Conservation (phyloP, 2,888 invertebrate species). For the Machimus atricapillus region DNA sequence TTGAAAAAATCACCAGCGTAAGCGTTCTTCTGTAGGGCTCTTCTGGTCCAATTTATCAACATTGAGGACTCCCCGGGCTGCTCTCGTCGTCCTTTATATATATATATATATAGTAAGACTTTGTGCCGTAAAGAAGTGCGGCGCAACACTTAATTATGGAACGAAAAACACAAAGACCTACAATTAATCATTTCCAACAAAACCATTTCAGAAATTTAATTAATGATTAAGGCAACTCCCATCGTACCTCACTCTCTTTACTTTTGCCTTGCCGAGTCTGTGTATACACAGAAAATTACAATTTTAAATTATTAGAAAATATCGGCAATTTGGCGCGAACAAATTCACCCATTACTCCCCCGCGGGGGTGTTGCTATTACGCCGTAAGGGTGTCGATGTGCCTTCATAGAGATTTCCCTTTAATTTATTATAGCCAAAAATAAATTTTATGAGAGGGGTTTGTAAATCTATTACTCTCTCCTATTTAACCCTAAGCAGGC, state of each 20-base stretch:
- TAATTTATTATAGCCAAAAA: not conserved
- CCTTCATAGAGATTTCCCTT: not conserved
- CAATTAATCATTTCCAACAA: constrained; percentile 24
- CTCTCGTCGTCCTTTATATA: not conserved
- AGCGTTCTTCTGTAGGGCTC: not conserved
- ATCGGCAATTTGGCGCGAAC: constrained; percentile 4
- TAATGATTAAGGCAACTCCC: not conserved
- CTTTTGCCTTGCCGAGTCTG: not conserved
- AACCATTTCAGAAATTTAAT: constrained; percentile 28
- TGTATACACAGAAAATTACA: not conserved
- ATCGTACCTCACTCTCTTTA: not conserved
- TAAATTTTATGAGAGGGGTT: not conserved
- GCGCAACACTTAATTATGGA: constrained; percentile 15
- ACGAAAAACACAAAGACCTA: constrained; percentile 22
- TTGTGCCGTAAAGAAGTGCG: not conserved
- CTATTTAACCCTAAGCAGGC: not conserved
- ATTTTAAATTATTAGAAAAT: constrained; percentile 21
- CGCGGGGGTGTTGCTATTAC: not conserved
- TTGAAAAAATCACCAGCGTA: not conserved
- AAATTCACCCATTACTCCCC: not conserved
- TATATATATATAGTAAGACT: not conserved
- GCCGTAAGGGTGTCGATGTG: not conserved
- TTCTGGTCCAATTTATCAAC: not conserved
- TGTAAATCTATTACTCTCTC: not conserved
- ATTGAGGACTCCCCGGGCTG: not conserved